A percentile compares a stretch with the other conserved stretches of the same genome.
phyloP scores from a whole-genome alignment of 2,113 vertebrate species.

The Apeltes quadracus region DNA sequence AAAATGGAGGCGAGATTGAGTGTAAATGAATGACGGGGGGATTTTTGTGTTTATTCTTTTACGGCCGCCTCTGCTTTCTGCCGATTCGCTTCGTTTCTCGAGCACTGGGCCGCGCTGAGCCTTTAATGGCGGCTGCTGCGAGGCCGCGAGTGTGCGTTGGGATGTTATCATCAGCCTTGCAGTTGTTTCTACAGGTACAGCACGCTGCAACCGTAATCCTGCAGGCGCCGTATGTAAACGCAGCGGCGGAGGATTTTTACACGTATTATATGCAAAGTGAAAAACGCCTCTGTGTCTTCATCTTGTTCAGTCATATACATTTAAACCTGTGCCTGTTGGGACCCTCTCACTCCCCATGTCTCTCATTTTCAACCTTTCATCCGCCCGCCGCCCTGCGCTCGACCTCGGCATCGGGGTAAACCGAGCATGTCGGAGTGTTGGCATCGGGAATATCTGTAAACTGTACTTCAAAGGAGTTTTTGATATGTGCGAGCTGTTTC shows the following conservation, averaged over 20 bases:
- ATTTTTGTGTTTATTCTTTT: neutral
- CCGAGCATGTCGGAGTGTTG: conserved; percentile 13
- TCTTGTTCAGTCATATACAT: conserved; percentile 24
- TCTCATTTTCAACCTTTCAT: conserved; percentile 1
- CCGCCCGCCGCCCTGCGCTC: conserved; percentile 1
- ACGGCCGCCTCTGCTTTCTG: neutral
- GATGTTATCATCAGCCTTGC: conserved; percentile 38
- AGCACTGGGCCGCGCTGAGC: conserved; percentile 8
- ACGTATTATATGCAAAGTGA: neutral
- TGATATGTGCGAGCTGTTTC: conserved; percentile 22
- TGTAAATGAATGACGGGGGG: conserved; percentile 24
- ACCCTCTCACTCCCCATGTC: conserved; percentile 3
- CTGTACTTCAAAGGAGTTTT: conserved; percentile 46
- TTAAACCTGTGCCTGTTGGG: conserved; percentile 11
- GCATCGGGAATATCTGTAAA: conserved; percentile 41
- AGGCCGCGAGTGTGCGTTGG: conserved; percentile 7
- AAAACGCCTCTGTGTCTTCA: neutral
- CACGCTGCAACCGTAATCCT: conserved; percentile 25
- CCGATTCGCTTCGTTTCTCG: conserved; percentile 33
- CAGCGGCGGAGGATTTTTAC: neutral
- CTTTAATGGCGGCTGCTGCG: conserved; percentile 7
- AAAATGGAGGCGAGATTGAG: conserved; percentile 17
- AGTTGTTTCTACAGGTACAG: conserved; percentile 28
- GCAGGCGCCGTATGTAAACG: neutral
- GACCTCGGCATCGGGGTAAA: conserved; percentile 17